Conservation (phyloP, 1,140 invertebrate genomes). For the Macrotrachela quadricornifera region DNA sequence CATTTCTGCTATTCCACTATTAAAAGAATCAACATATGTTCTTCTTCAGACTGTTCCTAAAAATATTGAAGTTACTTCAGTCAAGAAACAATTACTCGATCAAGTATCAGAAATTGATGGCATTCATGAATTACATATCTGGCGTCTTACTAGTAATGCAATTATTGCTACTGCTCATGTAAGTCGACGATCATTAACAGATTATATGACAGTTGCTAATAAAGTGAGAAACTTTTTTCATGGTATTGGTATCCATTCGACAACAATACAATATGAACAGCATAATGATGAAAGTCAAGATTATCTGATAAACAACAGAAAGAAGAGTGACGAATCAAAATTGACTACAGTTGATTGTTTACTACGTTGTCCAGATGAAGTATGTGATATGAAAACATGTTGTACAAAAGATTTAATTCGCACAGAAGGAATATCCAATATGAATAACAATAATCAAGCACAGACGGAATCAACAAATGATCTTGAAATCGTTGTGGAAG, state of each 20-base stretch:
- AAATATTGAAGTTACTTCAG: too few relatives aligned
- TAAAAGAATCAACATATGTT: conserved; percentile 36
- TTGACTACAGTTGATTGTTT: too few relatives aligned
- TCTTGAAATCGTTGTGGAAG: too few relatives aligned
- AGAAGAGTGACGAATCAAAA: too few relatives aligned
- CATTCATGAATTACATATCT: conserved; percentile 41
- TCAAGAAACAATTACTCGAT: conserved; percentile 24
- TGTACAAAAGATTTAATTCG: too few relatives aligned
- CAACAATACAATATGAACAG: conserved; percentile 37
- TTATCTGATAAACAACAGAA: too few relatives aligned
- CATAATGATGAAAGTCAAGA: too few relatives aligned
- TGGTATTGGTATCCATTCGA: conserved; percentile 36
- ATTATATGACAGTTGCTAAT: conserved; percentile 34
- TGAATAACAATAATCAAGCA: too few relatives aligned
- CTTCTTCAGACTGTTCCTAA: conserved; percentile 37
- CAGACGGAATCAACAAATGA: too few relatives aligned
- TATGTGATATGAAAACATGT: too few relatives aligned
- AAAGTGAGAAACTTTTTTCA: conserved; percentile 35
- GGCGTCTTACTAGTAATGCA: conserved; percentile 35
- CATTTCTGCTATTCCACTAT: conserved; percentile 34
- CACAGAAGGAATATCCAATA: too few relatives aligned
- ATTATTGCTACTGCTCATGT: conserved; percentile 36
- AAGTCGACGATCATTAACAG: conserved; percentile 27
- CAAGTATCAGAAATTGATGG: conserved; percentile 34
- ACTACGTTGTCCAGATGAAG: too few relatives aligned